These are phyloP conservation scores for Psix sp. DNA, from an alignment of 1,140 invertebrate genomes.

Conservation along the genomic window DNA sequence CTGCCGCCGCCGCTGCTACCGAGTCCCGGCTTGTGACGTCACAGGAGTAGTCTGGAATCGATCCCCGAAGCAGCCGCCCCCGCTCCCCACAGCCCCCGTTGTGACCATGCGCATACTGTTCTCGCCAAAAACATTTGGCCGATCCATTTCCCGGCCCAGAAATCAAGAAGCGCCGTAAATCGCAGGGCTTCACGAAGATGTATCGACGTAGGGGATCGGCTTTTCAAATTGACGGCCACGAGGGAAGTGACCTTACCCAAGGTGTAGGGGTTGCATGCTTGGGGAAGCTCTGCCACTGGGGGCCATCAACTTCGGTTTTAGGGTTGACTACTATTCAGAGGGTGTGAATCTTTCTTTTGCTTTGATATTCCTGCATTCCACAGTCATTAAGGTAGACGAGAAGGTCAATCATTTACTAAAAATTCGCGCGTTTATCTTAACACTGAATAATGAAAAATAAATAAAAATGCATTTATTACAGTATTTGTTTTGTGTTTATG, in stretches of 20 bases:
- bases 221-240: conserved; percentile 40
- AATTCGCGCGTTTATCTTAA: too few species aligned
- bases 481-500: too few species aligned
- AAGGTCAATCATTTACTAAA: too few species aligned
- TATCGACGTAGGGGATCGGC: conserved; percentile 16
- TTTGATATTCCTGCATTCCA: not conserved
- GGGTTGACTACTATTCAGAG: conserved; percentile 15
- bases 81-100: conserved; percentile 1
- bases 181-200: conserved; percentile 25
- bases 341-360: conserved; percentile 8
- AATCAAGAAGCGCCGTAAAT: conserved; percentile 47
- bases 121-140: conserved; percentile 64
- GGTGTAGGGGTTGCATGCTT: conserved; percentile 14
- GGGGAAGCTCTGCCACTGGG: conserved; percentile 2
- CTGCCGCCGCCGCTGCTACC: conserved; percentile 50
- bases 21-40: conserved; percentile 70
- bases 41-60: conserved; percentile 70
- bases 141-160: conserved; percentile 55
- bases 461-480: too few species aligned
- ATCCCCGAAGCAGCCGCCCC: conserved; percentile 65
- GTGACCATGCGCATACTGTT: conserved; percentile 50
- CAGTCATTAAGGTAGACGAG: too few species aligned
- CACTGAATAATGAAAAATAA: too few species aligned
- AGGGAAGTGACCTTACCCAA: conserved; percentile 48
- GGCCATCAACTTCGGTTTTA: conserved; percentile 2